Conservation (phyloP, 2,888 invertebrate species). For the Drosophila setosimentum region DNA sequence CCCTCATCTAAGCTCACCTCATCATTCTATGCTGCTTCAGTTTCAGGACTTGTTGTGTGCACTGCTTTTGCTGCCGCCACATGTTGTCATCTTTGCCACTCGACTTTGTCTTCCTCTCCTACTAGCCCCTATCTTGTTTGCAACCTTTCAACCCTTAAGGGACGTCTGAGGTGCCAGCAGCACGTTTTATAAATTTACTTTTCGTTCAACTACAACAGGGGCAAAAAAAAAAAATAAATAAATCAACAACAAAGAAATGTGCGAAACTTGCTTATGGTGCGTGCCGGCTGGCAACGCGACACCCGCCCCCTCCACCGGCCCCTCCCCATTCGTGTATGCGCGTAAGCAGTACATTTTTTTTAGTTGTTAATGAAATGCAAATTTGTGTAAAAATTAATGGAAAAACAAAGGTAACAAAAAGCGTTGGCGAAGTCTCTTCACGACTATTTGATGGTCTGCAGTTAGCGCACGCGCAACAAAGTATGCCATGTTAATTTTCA, state of each 20-base stretch:
- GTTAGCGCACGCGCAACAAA: slow-evolving; percentile 4
- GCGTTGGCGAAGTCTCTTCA: slow-evolving; percentile 7
- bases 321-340: neutral
- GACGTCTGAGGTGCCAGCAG: slow-evolving; percentile 20
- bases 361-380: slow-evolving; percentile 74
- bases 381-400: slow-evolving; percentile 69
- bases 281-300: slow-evolving; percentile 32
- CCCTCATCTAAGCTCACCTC: slow-evolving; percentile 1
- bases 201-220: slow-evolving; percentile 56
- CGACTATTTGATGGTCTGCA: slow-evolving; percentile 12
- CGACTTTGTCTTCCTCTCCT: slow-evolving; percentile 20
- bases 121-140: neutral
- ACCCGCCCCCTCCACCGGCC: neutral
- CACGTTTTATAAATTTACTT: slow-evolving; percentile 73
- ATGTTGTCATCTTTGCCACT: slow-evolving; percentile 43
- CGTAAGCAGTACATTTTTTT: slow-evolving; percentile 45
- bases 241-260: slow-evolving; percentile 14
- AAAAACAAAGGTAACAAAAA: slow-evolving; percentile 33
- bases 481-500: slow-evolving; percentile 13
- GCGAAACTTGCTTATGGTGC: slow-evolving; percentile 38
- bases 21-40: slow-evolving; percentile 9
- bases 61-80: slow-evolving; percentile 25
- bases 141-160: slow-evolving; percentile 17
- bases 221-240: slow-evolving; percentile 2
- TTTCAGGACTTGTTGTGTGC: slow-evolving; percentile 43